Base-by-base conservation (phyloP, 2,888 invertebrate species). In the Coleophora flavipennella region DNA sequence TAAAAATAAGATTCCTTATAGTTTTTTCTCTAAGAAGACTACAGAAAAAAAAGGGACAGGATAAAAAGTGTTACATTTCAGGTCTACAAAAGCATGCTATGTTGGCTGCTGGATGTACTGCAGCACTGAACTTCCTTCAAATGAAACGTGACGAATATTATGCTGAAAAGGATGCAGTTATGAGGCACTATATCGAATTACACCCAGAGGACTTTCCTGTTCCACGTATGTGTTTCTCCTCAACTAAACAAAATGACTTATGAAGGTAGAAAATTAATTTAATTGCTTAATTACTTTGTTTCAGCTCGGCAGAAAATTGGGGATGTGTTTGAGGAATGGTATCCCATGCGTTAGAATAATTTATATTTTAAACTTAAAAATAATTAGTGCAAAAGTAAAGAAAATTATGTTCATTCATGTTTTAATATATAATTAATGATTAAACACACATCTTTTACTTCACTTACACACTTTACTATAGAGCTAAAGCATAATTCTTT, bases 171-270 rank as follows among this genome's bases (percentile, higher is more conserved):
- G 93, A 93, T 76, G 92, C 92, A 8, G 86, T 91, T 7, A 73
- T 87, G 13, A 86, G 89, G 44, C 90, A 93, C 70, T 93, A 93
- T 51, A 70, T 93, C 46, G 80, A 89, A 59, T 70, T 92, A 46
- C 93, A 93, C 66, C 92, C 92, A 2, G 93, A 93, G 34, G 92
- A 93, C 57, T 93, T 93, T 54, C 86, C 86, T 39, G 61, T 71
- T 13, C 87, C 85, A 59, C 86, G 92, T 91, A 68, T 6, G 20
- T 20, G n/a, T n/a, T n/a, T n/a, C n/a, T n/a, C n/a, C n/a, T n/a
- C n/a, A n/a, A n/a, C n/a, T n/a, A n/a, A n/a, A n/a, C n/a, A n/a
- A n/a, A n/a, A n/a, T n/a, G n/a, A n/a, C n/a, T n/a, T n/a, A n/a
- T n/a, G n/a, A n/a, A n/a, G n/a, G n/a, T n/a, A n/a, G n/a, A n/a